Evolutionary conservation across 2,113 vertebrate species (phyloP).

Genomic region (Pluvianellus socialis): DNA sequence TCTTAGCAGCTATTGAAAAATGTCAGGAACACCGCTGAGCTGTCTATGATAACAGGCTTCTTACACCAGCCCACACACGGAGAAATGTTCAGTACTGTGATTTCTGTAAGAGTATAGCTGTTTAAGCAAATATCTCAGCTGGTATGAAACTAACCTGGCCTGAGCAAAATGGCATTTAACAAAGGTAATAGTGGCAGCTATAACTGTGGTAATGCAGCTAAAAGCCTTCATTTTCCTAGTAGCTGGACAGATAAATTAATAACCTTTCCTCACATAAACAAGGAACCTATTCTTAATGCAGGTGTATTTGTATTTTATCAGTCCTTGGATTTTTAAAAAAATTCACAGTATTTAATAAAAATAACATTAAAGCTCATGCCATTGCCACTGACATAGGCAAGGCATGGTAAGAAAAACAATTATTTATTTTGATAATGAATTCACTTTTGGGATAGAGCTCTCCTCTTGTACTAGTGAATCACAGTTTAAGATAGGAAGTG

Average conservation of each 20-base stretch:
- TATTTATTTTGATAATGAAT: neutral
- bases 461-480: neutral
- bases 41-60: slow-evolving; percentile 10
- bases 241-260: neutral
- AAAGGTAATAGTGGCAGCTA: neutral
- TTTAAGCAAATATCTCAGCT: slow-evolving; percentile 2
- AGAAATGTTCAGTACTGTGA: neutral
- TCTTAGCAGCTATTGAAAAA: slow-evolving; percentile 47
- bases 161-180: neutral
- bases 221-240: neutral
- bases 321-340: neutral
- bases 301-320: neutral
- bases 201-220: neutral
- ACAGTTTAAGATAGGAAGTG: neutral
- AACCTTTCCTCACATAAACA: neutral
- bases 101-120: neutral
- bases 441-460: neutral
- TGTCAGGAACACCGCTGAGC: neutral
- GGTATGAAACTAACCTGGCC: neutral
- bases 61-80: neutral
- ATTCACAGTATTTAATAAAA: neutral
- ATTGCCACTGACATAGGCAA: neutral
- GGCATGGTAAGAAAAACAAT: neutral
- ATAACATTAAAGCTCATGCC: neutral
- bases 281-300: neutral